Conservation (phyloP, 2,797 vertebrate species). For the Crax fasciolata region DNA sequence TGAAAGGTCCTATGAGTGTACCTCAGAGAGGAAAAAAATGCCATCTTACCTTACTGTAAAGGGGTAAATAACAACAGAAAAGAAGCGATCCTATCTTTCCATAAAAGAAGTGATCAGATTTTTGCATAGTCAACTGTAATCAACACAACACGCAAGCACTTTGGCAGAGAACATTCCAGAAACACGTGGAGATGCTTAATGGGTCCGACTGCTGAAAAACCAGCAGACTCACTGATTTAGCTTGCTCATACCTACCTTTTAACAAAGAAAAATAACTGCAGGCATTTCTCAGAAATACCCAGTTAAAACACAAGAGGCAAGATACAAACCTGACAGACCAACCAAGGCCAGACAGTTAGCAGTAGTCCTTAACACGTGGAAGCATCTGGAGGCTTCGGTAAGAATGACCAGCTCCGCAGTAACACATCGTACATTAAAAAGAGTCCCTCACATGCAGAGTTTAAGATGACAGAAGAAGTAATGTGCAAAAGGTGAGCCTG, state of each 20-base stretch:
- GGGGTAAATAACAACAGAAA: neutral
- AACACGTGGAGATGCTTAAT: neutral
- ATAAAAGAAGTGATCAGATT: fast-evolving
- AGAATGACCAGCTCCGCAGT: neutral
- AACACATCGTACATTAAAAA: neutral
- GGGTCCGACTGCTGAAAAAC: neutral
- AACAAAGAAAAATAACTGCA: neutral
- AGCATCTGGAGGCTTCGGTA: neutral
- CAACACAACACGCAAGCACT: neutral
- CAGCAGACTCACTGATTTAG: neutral
- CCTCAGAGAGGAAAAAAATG: neutral
- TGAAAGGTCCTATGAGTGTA: neutral
- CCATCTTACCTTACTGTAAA: neutral
- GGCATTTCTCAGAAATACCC: neutral
- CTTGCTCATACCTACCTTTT: neutral
- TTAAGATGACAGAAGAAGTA: neutral
- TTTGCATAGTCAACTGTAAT: neutral
- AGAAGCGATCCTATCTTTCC: fast-evolving
- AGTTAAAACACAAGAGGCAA: neutral
- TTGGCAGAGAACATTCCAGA: neutral
- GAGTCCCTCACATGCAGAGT: neutral
- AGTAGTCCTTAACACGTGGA: neutral
- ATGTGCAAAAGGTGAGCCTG: fast-evolving
- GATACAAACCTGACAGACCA: neutral
- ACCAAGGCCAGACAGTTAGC: neutral